phyloP scores from a whole-genome alignment of 2,888 invertebrate genomes.

The Drosophila macrospina region DNA sequence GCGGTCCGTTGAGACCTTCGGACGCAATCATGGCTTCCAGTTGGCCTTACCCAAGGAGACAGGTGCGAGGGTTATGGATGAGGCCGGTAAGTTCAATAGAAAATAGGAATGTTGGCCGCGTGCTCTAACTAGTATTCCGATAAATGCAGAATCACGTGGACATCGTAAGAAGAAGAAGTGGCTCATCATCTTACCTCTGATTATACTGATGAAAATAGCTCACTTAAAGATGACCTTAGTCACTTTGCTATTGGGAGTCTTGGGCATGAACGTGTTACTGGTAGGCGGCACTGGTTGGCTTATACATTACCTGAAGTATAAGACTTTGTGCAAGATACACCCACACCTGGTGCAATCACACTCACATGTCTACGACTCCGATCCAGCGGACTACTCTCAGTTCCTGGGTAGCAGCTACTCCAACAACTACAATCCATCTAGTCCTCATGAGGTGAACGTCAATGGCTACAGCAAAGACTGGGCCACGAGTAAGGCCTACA shows the following conservation, averaged over 20 bases:
- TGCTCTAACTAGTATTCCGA: neutral
- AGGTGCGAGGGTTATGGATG: constrained; percentile 75
- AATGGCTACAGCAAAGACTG: constrained; percentile 82
- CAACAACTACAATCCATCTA: constrained; percentile 68
- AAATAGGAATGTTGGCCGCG: neutral
- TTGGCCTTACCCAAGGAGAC: constrained; percentile 77
- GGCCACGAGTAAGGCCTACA: constrained; percentile 82
- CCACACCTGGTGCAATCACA: constrained; percentile 84
- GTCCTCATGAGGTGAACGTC: constrained; percentile 76
- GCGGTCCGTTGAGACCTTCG: constrained; percentile 81
- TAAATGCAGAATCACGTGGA: constrained; percentile 71
- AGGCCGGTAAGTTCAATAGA: constrained; percentile 65
- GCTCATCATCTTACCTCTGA: constrained; percentile 82
- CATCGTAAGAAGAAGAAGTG: constrained; percentile 79
- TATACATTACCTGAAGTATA: constrained; percentile 83
- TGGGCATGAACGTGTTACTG: constrained; percentile 82
- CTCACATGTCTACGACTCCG: constrained; percentile 84
- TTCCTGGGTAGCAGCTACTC: constrained; percentile 83
- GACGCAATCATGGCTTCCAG: constrained; percentile 83
- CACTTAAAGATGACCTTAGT: constrained; percentile 83
- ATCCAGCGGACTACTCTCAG: constrained; percentile 83
- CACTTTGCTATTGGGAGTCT: constrained; percentile 77
- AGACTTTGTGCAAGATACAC: constrained; percentile 84
- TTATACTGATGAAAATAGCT: constrained; percentile 84
- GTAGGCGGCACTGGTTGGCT: constrained; percentile 83